A percentile compares a stretch with the other conserved stretches of the same genome.
Conservation (phyloP, 2,888 invertebrate species). For the Shargacucullia verbasci region DNA sequence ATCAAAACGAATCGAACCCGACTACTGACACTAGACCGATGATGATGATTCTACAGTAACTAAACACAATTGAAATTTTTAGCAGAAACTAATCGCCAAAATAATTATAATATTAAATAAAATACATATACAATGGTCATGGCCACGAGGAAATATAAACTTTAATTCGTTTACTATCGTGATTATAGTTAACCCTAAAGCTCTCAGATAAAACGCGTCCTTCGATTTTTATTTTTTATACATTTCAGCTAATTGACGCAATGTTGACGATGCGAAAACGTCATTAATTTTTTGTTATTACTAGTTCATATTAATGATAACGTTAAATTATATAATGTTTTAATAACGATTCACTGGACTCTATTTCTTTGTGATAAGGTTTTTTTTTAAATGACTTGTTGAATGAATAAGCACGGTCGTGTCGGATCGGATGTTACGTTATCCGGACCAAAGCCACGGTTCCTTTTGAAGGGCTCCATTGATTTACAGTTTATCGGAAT, state of each 20-base stretch:
- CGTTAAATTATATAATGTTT: conserved; percentile 41
- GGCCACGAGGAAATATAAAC: neutral
- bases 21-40: too few species aligned
- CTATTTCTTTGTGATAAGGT: conserved; percentile 31
- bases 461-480: conserved; percentile 52
- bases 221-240: conserved; percentile 15
- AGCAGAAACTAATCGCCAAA: too few species aligned
- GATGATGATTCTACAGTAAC: too few species aligned
- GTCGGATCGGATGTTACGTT: conserved; percentile 55
- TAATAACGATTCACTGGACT: conserved; percentile 27
- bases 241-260: conserved; percentile 31
- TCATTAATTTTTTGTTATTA: conserved; percentile 41
- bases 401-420: conserved; percentile 31
- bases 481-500: conserved; percentile 50
- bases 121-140: too few species aligned
- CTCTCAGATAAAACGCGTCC: conserved; percentile 15
- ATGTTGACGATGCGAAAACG: conserved; percentile 27
- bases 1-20: too few species aligned
- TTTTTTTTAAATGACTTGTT: conserved; percentile 28
- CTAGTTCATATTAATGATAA: conserved; percentile 47
- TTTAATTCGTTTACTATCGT: neutral
- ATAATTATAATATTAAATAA: too few species aligned
- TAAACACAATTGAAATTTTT: too few species aligned
- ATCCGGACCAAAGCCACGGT: conserved; percentile 45
- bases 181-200: conserved; percentile 21